A percentile compares a stretch with the other conserved stretches of the same genome.
These are phyloP conservation scores for Pangasius mekongensis DNA, from an alignment of 2,797 vertebrate species.

Conservation along the genomic window DNA sequence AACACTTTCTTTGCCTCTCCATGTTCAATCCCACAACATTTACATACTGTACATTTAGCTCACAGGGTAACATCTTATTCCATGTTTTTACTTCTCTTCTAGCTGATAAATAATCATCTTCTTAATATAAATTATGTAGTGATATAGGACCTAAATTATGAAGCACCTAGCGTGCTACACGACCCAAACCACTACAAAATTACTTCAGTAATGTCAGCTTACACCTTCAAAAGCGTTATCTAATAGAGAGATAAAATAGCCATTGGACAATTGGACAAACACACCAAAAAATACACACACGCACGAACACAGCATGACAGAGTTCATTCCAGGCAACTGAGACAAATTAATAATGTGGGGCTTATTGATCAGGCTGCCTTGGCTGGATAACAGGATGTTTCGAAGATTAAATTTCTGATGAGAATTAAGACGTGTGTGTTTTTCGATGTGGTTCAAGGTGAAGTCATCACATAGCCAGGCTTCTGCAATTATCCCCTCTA, in stretches of 20 bases:
- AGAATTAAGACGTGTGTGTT: background rate
- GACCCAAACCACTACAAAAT: background rate
- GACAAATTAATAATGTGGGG: background rate
- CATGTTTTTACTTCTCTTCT: conserved; percentile 21
- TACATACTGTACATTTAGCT: background rate
- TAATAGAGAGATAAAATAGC: background rate
- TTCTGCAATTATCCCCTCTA: background rate
- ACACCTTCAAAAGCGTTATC: background rate
- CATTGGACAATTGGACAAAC: background rate
- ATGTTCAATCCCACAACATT: conserved; percentile 10
- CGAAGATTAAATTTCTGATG: background rate
- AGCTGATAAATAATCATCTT: conserved; percentile 28
- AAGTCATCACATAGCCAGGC: background rate
- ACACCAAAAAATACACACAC: conserved; percentile 42
- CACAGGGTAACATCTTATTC: conserved; percentile 2
- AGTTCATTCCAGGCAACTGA: background rate
- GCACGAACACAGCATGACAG: conserved; percentile 37
- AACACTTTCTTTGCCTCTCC: background rate
- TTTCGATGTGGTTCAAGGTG: background rate
- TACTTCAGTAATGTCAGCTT: background rate
- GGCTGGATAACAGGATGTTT: background rate
- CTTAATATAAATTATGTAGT: background rate
- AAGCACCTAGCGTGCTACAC: background rate
- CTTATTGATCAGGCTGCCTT: background rate
- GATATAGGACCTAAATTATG: background rate